Percentiles rank a stretch among this genome's conserved stretches.
These are phyloP conservation scores for Parochlus steinenii DNA, from an alignment of 2,888 invertebrate species.

Conservation along the genomic window DNA sequence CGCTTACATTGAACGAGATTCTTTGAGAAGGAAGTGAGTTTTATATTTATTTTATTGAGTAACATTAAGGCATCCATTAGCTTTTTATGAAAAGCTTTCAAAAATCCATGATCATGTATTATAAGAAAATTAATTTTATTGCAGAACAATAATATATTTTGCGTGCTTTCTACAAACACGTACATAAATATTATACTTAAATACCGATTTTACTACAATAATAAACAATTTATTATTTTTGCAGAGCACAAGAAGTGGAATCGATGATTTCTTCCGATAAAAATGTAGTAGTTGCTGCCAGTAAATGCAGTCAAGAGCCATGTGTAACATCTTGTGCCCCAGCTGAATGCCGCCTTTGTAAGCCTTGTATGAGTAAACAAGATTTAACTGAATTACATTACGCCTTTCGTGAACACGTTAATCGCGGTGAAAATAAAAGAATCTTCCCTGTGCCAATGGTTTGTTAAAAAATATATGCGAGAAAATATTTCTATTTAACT, in stretches of 20 bases:
- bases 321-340: conserved; percentile 45
- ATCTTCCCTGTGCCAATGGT: conserved; percentile 61
- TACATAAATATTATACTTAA: no score
- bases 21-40: conserved; percentile 28
- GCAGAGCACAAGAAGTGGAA: conserved; percentile 32
- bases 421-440: conserved; percentile 62
- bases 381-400: conserved; percentile 40
- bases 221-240: conserved; percentile 15
- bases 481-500: conserved; percentile 17
- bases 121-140: conserved; percentile 6
- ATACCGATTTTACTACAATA: no score
- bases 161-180: no score
- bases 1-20: conserved; percentile 30
- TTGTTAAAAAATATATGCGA: conserved; percentile 12
- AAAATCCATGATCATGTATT: no score
- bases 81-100: neutral
- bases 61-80: neutral
- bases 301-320: conserved; percentile 39
- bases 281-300: conserved; percentile 60
- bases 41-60: neutral
- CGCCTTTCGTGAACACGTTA: conserved; percentile 66
- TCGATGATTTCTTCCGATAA: conserved; percentile 59
- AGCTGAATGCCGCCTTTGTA: conserved; percentile 59
- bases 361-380: conserved; percentile 49
- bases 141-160: neutral